Evolutionary conservation across 2,888 invertebrate genomes (phyloP), one percentile per base, ranked within the genome.

Genomic region (Sinentomon sp.): DNA sequence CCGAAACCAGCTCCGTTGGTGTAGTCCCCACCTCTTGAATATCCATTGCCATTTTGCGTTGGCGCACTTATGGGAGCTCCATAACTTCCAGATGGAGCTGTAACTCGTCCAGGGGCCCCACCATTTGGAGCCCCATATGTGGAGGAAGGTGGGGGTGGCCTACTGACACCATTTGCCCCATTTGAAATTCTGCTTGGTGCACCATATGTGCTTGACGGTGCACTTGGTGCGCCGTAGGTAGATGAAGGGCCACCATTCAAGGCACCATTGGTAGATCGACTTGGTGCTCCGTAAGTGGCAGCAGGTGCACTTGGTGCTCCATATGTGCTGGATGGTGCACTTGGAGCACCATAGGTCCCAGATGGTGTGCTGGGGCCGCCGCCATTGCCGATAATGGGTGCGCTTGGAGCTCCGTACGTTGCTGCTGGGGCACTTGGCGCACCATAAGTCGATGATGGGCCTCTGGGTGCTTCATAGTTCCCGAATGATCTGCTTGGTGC

Each of bases 51-150:
- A n/a, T n/a, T n/a, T n/a, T n/a, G n/a, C n/a, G n/a, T n/a, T n/a
- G n/a, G n/a, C n/a, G n/a, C n/a, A n/a, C n/a, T n/a, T n/a, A n/a
- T n/a, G n/a, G 40, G 40, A 19, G 37, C 25, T 13, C 35, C 36
- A 27, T 39, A 39, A 21, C 30, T 30, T 30, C 34, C 30, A 31
- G 30, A 25, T 29, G 37, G 37, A 25, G 25, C 30, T 14, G 17
- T 12, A 20, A 12, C 24, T 16, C 17, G 12, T 13, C 10, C 10
- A 6, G 32, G 26, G 31, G n/a, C 23, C 14, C 16, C 10, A 7
- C 27, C n/a, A 13, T 28, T 25, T 17, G 38, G 38, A 24, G 35
- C 27, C 13, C 37, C 37, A 17, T 38, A 38, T 23, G 33, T 33
- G 17, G 24, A 24, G 3, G 30, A 30, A 25, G 30, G 28, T n/a